phyloP scores from a whole-genome alignment of 1,140 invertebrate species.

The Drosophila ananassae region DNA sequence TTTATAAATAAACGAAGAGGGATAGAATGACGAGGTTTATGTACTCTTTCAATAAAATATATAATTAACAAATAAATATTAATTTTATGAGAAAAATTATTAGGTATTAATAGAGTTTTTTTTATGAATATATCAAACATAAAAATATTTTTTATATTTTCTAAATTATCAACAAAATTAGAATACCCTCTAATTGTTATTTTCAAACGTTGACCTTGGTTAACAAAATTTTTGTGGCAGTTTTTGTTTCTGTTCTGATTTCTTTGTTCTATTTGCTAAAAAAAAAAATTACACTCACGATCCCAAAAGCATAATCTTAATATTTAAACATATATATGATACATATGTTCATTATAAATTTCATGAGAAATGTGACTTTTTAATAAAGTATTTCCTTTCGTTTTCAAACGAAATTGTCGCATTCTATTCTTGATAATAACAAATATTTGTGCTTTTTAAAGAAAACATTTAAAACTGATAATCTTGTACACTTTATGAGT shows the following conservation, averaged over 20 bases:
- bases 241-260: conserved; percentile 27
- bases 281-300: neutral
- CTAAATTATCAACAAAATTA: neutral
- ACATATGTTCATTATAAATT: neutral
- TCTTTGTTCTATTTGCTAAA: conserved; percentile 61
- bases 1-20: conserved; percentile 25
- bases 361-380: neutral
- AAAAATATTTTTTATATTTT: neutral
- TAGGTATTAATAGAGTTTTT: too few species aligned
- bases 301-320: neutral
- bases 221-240: conserved; percentile 54
- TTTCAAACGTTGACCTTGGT: conserved; percentile 65
- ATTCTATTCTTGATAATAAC: neutral
- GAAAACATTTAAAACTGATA: too few species aligned
- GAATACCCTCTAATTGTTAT: neutral
- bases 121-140: too few species aligned
- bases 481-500: neutral
- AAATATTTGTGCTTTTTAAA: too few species aligned
- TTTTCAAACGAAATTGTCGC: neutral
- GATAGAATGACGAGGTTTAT: neutral
- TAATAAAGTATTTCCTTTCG: neutral
- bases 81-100: too few species aligned
- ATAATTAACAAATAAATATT: neutral
- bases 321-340: neutral
- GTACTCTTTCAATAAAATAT: neutral